These are phyloP conservation scores for Eledona agricola DNA, from an alignment of 2,888 invertebrate species.

Conservation along the genomic window DNA sequence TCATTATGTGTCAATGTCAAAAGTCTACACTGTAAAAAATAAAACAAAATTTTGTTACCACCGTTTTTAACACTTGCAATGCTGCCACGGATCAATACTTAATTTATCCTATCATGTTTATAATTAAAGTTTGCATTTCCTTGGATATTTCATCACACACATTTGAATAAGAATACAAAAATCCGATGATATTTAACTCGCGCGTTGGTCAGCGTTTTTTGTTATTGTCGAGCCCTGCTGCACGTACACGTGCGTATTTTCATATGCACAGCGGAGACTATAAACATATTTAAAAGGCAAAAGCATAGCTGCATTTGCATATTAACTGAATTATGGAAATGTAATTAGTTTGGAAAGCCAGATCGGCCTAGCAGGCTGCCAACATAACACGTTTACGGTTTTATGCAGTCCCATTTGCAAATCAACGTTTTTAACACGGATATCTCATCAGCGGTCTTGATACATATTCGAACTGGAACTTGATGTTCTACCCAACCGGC, in stretches of 20 bases:
- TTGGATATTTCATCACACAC: slow-evolving; percentile 13
- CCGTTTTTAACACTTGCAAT: too few relatives aligned
- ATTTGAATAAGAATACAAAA: slow-evolving; percentile 21
- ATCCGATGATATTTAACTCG: slow-evolving; percentile 22
- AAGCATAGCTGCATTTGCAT: slow-evolving; percentile 61
- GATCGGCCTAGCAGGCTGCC: slow-evolving; percentile 23
- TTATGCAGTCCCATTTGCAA: slow-evolving; percentile 1
- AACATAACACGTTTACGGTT: slow-evolving; percentile 23
- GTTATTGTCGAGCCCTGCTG: slow-evolving; percentile 18
- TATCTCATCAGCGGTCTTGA: slow-evolving; percentile 18
- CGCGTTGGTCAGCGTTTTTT: slow-evolving; percentile 24
- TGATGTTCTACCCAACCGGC: slow-evolving; percentile 36
- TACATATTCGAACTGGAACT: slow-evolving; percentile 29
- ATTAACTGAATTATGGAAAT: slow-evolving; percentile 65
- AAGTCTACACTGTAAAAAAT: too few relatives aligned
- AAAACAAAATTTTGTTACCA: too few relatives aligned
- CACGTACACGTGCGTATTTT: slow-evolving; percentile 8
- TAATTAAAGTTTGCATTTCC: too few relatives aligned
- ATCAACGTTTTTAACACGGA: slow-evolving; percentile 18
- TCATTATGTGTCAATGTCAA: too few relatives aligned
- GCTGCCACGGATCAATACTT: too few relatives aligned
- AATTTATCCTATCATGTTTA: slow-evolving; percentile 4
- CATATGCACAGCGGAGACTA: slow-evolving; percentile 20
- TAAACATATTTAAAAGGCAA: slow-evolving; percentile 57
- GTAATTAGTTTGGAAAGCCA: slow-evolving; percentile 56